A percentile compares a stretch with the other conserved stretches of the same genome.
These are phyloP conservation scores for Danio albolineatus DNA, from an alignment of 2,797 vertebrate genomes.

Conservation along the genomic window DNA sequence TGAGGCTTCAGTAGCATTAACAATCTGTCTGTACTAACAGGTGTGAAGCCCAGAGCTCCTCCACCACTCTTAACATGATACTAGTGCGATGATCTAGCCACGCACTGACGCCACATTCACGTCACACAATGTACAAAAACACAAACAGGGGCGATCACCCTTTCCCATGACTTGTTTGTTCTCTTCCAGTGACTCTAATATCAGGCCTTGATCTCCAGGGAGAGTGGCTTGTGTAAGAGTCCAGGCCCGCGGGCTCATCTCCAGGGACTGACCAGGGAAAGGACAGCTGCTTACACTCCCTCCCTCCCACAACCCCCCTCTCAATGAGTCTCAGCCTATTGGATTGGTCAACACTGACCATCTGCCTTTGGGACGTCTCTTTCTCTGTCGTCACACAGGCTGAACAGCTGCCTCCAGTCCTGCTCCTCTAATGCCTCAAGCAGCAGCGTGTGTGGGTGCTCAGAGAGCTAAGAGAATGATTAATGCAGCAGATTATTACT, in stretches of 20 bases:
- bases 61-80: conserved; percentile 19
- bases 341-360: conserved; percentile 76
- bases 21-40: conserved; percentile 41
- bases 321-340: conserved; percentile 43
- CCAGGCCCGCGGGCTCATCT: conserved; percentile 53
- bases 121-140: conserved; percentile 48
- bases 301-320: conserved; percentile 54
- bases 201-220: conserved; percentile 49
- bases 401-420: conserved; percentile 64
- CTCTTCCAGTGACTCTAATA: conserved; percentile 49
- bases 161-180: conserved; percentile 67
- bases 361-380: conserved; percentile 70
- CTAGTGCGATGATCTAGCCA: conserved; percentile 3
- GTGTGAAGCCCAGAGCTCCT: conserved; percentile 34
- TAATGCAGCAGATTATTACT: neutral
- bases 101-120: conserved; percentile 63
- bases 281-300: conserved; percentile 75
- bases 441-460: conserved; percentile 20
- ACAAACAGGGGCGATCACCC: conserved; percentile 32
- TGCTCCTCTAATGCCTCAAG: conserved; percentile 5
- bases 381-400: conserved; percentile 37
- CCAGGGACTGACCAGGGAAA: conserved; percentile 55
- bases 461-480: neutral
- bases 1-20: conserved; percentile 17
- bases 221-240: conserved; percentile 56